phyloP scores from a whole-genome alignment of 2,888 invertebrate species.

The Conchocele bisecta region DNA sequence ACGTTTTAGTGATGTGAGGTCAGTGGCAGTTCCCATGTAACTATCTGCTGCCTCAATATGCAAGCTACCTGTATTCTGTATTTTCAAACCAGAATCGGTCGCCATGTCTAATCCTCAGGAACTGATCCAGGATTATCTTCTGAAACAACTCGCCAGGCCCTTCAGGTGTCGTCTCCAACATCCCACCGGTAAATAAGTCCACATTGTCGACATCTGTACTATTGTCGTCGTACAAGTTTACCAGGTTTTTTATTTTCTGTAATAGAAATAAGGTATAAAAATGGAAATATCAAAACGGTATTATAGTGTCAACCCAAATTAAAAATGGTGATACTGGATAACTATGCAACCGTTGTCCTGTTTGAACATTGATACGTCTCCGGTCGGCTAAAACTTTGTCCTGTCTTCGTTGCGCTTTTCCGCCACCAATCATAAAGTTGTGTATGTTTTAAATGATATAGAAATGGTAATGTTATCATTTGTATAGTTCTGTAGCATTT shows the following conservation, averaged over 20 bases:
- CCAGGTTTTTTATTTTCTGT: slow-evolving; percentile 83
- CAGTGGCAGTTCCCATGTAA: too few species aligned
- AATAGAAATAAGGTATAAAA: slow-evolving; percentile 3
- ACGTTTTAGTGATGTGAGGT: too few species aligned
- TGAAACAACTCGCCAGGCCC: slow-evolving; percentile 92
- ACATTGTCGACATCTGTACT: slow-evolving; percentile 88
- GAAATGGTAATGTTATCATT: too few species aligned
- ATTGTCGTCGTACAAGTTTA: slow-evolving; percentile 88
- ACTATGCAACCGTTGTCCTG: too few species aligned
- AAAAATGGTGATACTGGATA: too few species aligned
- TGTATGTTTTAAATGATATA: too few species aligned
- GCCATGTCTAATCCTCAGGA: slow-evolving; percentile 93
- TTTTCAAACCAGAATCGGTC: slow-evolving; percentile 99
- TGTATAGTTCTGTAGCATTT: too few species aligned
- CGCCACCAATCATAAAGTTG: background rate
- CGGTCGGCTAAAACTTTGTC: too few species aligned
- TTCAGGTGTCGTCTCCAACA: slow-evolving; percentile 90
- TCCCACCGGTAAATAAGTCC: slow-evolving; percentile 98
- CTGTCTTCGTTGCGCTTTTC: background rate
- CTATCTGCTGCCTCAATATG: too few species aligned
- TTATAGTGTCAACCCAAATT: too few species aligned
- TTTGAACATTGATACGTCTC: too few species aligned
- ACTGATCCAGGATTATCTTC: slow-evolving; percentile 96
- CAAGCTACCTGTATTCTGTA: slow-evolving; percentile 90
- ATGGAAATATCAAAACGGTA: background rate